Percentiles rank a stretch among this genome's conserved stretches.
Conservation (phyloP, 2,113 vertebrate species). For the Xiphophorus maculatus region DNA sequence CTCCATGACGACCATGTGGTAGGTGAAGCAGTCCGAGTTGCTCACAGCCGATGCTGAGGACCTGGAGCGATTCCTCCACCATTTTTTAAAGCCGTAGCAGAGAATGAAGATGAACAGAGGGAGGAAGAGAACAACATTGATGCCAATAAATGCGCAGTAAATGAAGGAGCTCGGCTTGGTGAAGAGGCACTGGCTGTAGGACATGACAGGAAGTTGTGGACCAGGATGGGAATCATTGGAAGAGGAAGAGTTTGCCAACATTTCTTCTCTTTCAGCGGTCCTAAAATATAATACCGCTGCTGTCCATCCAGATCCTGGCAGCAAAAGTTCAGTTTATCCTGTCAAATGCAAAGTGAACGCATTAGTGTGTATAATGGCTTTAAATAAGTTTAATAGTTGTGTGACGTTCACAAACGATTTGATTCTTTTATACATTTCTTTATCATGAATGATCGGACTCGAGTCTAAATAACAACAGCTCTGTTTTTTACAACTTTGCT, state of each 20-base stretch:
- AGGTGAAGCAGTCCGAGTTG: slow-evolving; percentile 17
- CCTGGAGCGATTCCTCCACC: neutral
- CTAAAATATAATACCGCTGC: too few relatives aligned
- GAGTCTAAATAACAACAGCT: too few relatives aligned
- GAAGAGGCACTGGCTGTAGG: neutral
- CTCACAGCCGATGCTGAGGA: neutral
- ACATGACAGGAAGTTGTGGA: too few relatives aligned
- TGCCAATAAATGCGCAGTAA: neutral
- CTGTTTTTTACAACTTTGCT: too few relatives aligned
- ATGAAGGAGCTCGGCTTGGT: neutral
- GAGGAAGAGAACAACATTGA: neutral
- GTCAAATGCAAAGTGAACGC: neutral
- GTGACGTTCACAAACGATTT: too few relatives aligned
- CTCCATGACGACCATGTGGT: slow-evolving; percentile 2
- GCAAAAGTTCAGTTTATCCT: neutral
- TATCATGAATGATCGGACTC: too few relatives aligned
- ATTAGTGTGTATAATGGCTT: neutral
- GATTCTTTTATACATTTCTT: too few relatives aligned
- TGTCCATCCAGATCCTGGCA: neutral
- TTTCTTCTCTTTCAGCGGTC: neutral
- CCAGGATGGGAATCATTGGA: neutral
- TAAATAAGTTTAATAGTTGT: neutral
- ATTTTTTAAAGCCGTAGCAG: neutral
- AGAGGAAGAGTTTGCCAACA: neutral
- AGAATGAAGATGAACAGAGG: slow-evolving; percentile 5